These are phyloP conservation scores for Pollenia griseotomentosa DNA, from an alignment of 2,888 invertebrate genomes.

Conservation along the genomic window DNA sequence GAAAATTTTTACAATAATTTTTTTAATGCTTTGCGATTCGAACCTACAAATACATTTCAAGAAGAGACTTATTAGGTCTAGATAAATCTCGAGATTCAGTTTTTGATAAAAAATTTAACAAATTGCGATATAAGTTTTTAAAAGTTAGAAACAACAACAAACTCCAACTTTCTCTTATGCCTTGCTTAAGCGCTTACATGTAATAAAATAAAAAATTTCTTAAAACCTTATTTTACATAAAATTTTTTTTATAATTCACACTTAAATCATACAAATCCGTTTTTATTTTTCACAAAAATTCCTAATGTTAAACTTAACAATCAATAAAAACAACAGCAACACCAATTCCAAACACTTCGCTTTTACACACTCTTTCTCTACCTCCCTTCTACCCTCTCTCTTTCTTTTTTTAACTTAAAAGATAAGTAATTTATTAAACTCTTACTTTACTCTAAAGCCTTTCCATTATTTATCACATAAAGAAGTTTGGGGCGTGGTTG, in stretches of 20 bases:
- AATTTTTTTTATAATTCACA: background rate
- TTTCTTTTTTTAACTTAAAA: background rate
- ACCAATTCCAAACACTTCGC: background rate
- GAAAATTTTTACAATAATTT: no score
- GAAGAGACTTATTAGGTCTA: no score
- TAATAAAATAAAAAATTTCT: background rate
- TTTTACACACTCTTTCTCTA: background rate
- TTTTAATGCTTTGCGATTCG: no score
- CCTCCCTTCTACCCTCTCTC: background rate
- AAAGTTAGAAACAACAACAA: no score
- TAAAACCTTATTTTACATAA: background rate
- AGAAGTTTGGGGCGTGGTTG: slow-evolving; percentile 43
- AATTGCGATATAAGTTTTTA: no score
- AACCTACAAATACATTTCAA: no score
- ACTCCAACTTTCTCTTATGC: no score
- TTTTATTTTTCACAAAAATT: background rate
- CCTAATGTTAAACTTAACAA: background rate
- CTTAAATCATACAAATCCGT: slow-evolving; percentile 27
- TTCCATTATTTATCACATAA: slow-evolving; percentile 74
- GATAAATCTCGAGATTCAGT: no score
- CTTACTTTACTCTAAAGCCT: slow-evolving; percentile 6
- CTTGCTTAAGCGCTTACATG: no score
- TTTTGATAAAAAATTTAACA: no score
- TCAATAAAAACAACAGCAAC: background rate
- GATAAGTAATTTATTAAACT: background rate